Evolutionary conservation across 1,140 invertebrate species (phyloP), one percentile per base, ranked within the genome.

Genomic region (Polypedilum vanderplanki): DNA sequence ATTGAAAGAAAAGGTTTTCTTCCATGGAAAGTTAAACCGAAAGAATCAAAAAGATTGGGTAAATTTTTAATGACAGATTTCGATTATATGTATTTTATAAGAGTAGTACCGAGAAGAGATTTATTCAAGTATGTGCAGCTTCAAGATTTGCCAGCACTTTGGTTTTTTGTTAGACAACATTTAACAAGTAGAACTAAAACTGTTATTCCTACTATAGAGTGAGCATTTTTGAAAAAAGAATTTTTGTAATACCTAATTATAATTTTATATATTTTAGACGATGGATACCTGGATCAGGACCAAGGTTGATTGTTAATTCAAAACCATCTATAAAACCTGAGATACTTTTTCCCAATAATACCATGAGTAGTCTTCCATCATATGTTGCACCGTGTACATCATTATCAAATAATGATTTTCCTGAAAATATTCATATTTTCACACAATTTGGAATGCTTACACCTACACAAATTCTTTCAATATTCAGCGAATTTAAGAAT

Each of bases 261-360:
- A 33, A 3, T 33, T 33, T 33, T 3, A 33, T 33, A 33, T 9
- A 24, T 80, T 81, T 76, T 75, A 88, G 87, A 77, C 85, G 86
- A 75, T 89, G 87, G 87, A 86, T 88, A 64, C 87, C 88, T 0
- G 87, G 85, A 12, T 89, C 87, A 78, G 88, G 88, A 0, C 83
- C 87, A 1, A 84, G 87, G 76, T 79, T 89, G 0, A 88, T 89
- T 20, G 84, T 86, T 12, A 80, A 81, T 77, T 7, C 73, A 73
- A 86, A n/a, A 79, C 81, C 17, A 79, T 82, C 73, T 0, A 80
- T 78, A 2, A 81, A 81, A 67, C 79, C 76, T 73, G 73, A 77
- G 18, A 75, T 82, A 18, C 77, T 79, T 4, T 83, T 83, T 1
- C 76, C 76, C 7, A 24, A 78, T 33, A 77, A 80, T 46, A 81